phyloP scores from a whole-genome alignment of 2,888 invertebrate genomes.

The Luperina testacea region DNA sequence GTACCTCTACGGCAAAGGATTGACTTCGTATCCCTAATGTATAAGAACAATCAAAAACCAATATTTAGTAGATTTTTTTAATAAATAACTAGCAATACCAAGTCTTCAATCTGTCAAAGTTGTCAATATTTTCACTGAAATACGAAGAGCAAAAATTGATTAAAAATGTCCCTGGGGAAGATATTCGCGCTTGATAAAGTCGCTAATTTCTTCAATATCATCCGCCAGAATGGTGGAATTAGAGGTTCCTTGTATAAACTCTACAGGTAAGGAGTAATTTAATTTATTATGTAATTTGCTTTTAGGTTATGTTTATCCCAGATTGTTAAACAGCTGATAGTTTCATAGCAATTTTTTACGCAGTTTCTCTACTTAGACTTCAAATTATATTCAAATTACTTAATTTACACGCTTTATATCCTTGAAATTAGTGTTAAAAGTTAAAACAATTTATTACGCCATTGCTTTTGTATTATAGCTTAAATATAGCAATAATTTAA shows the following conservation, averaged over 20 bases:
- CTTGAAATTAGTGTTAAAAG: not conserved
- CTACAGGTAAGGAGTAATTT: slow-evolving; percentile 91
- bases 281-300: slow-evolving; percentile 82
- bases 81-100: slow-evolving; percentile 6
- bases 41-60: too few species aligned
- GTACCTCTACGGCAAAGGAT: too few species aligned
- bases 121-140: slow-evolving; percentile 44
- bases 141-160: slow-evolving; percentile 40
- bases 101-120: slow-evolving; percentile 1
- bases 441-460: not conserved
- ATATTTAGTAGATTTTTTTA: slow-evolving; percentile 10
- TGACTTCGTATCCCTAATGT: too few species aligned
- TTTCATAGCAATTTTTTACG: not conserved
- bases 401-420: too few species aligned
- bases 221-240: slow-evolving; percentile 94
- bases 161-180: slow-evolving; percentile 90
- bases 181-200: slow-evolving; percentile 94
- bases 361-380: not conserved
- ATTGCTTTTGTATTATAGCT: not conserved
- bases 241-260: slow-evolving; percentile 92
- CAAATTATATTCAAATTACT: not conserved
- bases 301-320: slow-evolving; percentile 74
- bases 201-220: slow-evolving; percentile 90
- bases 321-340: slow-evolving; percentile 30
- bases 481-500: not conserved